phyloP scores from a whole-genome alignment of 2,888 invertebrate genomes.

The Papilio elwesi region DNA sequence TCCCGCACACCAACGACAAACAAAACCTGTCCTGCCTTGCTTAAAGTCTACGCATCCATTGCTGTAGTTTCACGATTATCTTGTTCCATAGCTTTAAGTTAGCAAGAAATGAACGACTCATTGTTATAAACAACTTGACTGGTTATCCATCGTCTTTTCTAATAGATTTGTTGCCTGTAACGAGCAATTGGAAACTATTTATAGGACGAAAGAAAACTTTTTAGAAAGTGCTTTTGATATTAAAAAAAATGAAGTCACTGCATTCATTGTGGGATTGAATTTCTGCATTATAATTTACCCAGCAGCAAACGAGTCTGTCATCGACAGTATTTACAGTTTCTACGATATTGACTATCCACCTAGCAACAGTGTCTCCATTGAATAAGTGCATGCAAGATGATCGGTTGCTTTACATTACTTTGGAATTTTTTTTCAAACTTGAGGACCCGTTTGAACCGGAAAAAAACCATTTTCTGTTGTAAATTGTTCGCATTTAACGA shows the following conservation, averaged over 20 bases:
- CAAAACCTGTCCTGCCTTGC: conserved; percentile 64
- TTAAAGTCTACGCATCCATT: conserved; percentile 44
- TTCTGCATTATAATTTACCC: background rate
- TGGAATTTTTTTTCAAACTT: too few species aligned
- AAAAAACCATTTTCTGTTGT: too few species aligned
- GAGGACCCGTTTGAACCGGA: too few species aligned
- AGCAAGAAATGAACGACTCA: conserved; percentile 35
- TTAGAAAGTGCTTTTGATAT: conserved; percentile 11
- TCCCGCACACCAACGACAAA: conserved; percentile 64
- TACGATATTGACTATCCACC: too few species aligned
- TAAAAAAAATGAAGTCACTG: background rate
- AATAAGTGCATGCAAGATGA: background rate
- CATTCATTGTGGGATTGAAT: background rate
- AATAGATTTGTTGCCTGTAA: conserved; percentile 8
- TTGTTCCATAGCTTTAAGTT: conserved; percentile 36
- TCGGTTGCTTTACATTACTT: background rate
- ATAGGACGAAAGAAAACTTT: background rate
- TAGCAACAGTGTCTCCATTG: too few species aligned
- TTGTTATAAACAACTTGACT: conserved; percentile 30
- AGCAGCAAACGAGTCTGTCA: background rate
- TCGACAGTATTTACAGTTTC: background rate
- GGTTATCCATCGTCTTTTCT: conserved; percentile 19
- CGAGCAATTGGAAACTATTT: conserved; percentile 18
- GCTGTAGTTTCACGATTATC: conserved; percentile 44
- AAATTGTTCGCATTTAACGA: too few species aligned